Evolutionary conservation across 2,888 invertebrate genomes (phyloP).

Genomic region (Zonitis immaculata): DNA sequence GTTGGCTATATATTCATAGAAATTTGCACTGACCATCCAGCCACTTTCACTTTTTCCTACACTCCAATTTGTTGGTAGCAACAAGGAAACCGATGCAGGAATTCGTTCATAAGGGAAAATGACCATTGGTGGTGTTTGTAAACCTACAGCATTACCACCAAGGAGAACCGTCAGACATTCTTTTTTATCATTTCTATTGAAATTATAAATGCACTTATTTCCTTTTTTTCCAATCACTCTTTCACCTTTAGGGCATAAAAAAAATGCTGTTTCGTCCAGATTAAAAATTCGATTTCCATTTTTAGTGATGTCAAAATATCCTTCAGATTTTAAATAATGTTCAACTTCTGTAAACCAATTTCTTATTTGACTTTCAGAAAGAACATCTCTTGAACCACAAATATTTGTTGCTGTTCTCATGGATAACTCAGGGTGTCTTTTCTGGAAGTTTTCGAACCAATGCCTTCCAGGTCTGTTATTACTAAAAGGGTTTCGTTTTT

Average conservation of each 20-base stretch:
- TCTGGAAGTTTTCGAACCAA: slow-evolving; percentile 30
- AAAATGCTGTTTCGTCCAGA: slow-evolving; percentile 8
- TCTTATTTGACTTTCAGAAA: slow-evolving; percentile 10
- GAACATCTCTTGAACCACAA: slow-evolving; percentile 5
- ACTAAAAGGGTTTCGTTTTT: slow-evolving; percentile 26
- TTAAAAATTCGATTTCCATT: slow-evolving; percentile 4
- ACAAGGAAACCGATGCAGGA: background rate
- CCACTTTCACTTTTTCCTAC: background rate
- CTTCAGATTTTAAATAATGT: slow-evolving; percentile 1
- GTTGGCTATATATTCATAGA: background rate
- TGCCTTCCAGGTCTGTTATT: slow-evolving; percentile 35
- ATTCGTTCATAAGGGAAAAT: slow-evolving; percentile 3
- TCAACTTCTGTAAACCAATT: slow-evolving; percentile 11
- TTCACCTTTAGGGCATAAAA: slow-evolving; percentile 7
- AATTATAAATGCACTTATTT: slow-evolving; percentile 1
- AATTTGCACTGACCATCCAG: background rate
- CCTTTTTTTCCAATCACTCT: slow-evolving; percentile 8
- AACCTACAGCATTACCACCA: slow-evolving; percentile 13
- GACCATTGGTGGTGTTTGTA: slow-evolving; percentile 9
- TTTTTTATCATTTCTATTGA: slow-evolving; percentile 2
- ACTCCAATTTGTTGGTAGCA: background rate
- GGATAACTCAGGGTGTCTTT: slow-evolving; percentile 26
- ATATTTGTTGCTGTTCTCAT: slow-evolving; percentile 28
- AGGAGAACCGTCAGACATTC: slow-evolving; percentile 12
- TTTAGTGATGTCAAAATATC: slow-evolving; percentile 1